Evolutionary conservation across 2,888 invertebrate genomes (phyloP), one percentile per base, ranked within the genome.

Genomic region (Onthophagus sagittarius): DNA sequence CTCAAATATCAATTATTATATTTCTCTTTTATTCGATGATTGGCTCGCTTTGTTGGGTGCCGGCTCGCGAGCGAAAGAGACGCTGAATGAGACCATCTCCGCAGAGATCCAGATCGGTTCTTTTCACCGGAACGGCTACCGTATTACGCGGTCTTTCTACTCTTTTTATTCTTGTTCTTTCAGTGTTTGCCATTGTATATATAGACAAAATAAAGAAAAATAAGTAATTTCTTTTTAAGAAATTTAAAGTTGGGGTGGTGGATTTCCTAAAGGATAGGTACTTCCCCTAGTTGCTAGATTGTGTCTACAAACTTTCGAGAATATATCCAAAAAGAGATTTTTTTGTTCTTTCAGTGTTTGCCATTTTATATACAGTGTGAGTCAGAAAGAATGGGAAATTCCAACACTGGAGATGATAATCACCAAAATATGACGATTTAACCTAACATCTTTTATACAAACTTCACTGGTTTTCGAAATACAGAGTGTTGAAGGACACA

Each of bases 1-100:
- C 77, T 78, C 77, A 77, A 79, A 79, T 77, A 77, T 79, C 75
- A 75, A 75, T 75, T 75, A 75, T 75, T 75, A 75, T 75, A 75
- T 75, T 75, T 73, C 75, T 75, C 71, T 71, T 75, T 75, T 75
- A 75, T 73, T 75, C 71, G 71, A 70, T 73, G 73, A 75, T 75
- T 75, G 75, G 72, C 67, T 72, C 33, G 72, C 71, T 72, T 74
- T 74, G 72, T 74, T 74, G 71, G 64, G 65, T 39, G 65, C 67
- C 69, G 62, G 69, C 31, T 62, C 73, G 70, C 70, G 70, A 64
- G 23, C 23, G 64, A 23, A 67, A 67, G 23, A n/a, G 67, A 31
- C 64, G 64, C 15, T 64, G 67, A 23, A 67, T 23, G 9, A 67
- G 67, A 31, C 6, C n/a, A 64, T 53, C 39, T 53, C 64, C 64